A percentile compares a stretch with the other conserved stretches of the same genome.
phyloP scores from a whole-genome alignment of 1,140 invertebrate species.

The Kradibia gibbosae region DNA sequence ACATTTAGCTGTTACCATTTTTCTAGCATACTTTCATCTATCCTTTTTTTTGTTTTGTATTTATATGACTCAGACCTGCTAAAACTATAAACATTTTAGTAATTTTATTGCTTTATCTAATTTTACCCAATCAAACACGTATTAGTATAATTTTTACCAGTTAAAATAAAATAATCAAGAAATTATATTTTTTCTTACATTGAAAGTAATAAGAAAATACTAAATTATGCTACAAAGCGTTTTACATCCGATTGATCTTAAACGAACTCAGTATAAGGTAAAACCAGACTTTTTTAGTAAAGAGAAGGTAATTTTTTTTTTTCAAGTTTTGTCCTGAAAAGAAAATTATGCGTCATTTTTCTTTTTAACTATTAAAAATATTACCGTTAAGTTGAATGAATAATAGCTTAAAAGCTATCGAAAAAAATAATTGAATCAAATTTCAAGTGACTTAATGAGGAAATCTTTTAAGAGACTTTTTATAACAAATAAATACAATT shows the following conservation, averaged over 20 bases:
- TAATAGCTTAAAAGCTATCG: background rate
- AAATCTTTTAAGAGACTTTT: background rate
- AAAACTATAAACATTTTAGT: no score
- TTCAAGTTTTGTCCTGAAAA: background rate
- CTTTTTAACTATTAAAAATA: background rate
- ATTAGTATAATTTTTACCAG: no score
- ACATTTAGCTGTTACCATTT: no score
- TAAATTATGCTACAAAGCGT: background rate
- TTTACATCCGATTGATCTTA: background rate
- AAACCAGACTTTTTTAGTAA: background rate
- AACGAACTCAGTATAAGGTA: background rate
- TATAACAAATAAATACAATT: background rate
- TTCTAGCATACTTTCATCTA: no score
- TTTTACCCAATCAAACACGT: no score
- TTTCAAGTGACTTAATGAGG: background rate
- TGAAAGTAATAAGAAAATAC: no score
- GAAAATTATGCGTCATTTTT: background rate
- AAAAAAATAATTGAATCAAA: background rate
- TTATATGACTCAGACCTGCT: no score
- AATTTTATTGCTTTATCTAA: no score
- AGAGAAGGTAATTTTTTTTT: background rate
- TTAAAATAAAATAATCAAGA: no score
- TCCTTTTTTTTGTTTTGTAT: no score
- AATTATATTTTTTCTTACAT: no score
- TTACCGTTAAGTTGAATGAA: background rate